These are phyloP conservation scores for Machaerirhynchus nigripectus DNA, from an alignment of 2,113 vertebrate species.

Conservation along the genomic window DNA sequence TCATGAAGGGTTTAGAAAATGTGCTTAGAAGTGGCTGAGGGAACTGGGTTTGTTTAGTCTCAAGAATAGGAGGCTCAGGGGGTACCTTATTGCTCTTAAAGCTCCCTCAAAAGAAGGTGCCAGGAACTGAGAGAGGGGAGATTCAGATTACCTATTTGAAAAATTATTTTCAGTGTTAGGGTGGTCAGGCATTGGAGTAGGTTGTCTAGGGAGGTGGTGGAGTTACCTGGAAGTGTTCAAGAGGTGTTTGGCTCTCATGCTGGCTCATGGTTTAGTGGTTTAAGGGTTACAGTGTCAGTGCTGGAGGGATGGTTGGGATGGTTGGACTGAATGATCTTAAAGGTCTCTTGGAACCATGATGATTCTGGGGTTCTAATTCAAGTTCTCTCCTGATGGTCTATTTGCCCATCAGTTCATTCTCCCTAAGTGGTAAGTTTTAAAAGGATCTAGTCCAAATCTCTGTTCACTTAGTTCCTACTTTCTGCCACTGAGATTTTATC, in stretches of 20 bases:
- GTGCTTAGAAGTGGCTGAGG: background rate
- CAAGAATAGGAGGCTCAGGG: background rate
- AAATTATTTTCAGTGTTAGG: background rate
- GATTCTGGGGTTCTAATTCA: background rate
- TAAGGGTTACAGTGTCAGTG: background rate
- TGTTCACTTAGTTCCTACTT: background rate
- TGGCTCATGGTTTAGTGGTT: background rate
- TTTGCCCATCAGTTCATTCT: background rate
- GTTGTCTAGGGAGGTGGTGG: background rate
- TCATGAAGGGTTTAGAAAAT: background rate
- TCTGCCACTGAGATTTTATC: background rate
- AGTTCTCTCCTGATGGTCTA: background rate
- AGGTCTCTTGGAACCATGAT: background rate
- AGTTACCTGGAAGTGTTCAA: background rate
- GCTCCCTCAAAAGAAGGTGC: background rate
- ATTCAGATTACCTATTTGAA: background rate
- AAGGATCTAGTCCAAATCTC: background rate
- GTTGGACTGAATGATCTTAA: background rate
- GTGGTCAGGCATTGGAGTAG: background rate
- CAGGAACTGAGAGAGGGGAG: background rate
- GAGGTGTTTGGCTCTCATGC: accelerated
- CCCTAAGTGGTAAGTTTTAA: background rate
- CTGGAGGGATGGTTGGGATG: background rate
- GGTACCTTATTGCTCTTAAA: accelerated
- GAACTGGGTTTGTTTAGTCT: background rate